Percentiles rank a stretch among this genome's conserved stretches.
Evolutionary conservation across 2,113 vertebrate genomes (phyloP).

Genomic region (Papio anubis): DNA sequence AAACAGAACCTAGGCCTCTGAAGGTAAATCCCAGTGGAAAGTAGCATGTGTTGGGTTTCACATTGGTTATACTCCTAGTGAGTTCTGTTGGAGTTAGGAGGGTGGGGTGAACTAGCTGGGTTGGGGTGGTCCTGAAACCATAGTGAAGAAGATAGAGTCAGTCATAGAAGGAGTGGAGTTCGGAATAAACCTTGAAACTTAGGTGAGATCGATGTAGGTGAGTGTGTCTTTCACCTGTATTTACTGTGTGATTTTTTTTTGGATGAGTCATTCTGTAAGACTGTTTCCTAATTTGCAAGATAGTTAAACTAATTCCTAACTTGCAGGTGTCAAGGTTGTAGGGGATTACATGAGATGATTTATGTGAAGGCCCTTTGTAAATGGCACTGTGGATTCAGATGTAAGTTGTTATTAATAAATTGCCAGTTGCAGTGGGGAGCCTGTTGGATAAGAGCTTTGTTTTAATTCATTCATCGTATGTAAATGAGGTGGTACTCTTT

Average conservation of each 20-base stretch:
- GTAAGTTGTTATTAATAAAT: slow-evolving; percentile 22
- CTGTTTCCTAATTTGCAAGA: neutral
- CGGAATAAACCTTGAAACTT: neutral
- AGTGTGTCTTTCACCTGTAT: neutral
- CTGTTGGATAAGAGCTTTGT: slow-evolving; percentile 7
- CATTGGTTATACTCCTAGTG: accelerated
- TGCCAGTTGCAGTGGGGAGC: neutral
- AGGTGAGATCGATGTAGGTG: neutral
- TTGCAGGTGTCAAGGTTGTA: neutral
- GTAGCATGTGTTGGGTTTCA: neutral
- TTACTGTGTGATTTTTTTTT: neutral
- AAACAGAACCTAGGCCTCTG: neutral
- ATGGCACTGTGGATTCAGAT: neutral
- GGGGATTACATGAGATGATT: neutral
- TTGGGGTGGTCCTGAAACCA: neutral
- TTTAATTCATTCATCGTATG: slow-evolving; percentile 32
- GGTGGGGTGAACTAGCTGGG: neutral
- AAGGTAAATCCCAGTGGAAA: neutral
- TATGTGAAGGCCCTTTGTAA: slow-evolving; percentile 17
- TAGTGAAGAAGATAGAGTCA: too few relatives aligned
- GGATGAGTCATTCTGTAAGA: neutral
- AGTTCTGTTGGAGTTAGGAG: neutral
- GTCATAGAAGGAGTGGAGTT: neutral
- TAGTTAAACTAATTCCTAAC: neutral
- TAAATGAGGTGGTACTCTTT: slow-evolving; percentile 14